Evolutionary conservation across 2,888 invertebrate genomes (phyloP), one percentile per base, ranked within the genome.

Genomic region (Octonoba sinensis): DNA sequence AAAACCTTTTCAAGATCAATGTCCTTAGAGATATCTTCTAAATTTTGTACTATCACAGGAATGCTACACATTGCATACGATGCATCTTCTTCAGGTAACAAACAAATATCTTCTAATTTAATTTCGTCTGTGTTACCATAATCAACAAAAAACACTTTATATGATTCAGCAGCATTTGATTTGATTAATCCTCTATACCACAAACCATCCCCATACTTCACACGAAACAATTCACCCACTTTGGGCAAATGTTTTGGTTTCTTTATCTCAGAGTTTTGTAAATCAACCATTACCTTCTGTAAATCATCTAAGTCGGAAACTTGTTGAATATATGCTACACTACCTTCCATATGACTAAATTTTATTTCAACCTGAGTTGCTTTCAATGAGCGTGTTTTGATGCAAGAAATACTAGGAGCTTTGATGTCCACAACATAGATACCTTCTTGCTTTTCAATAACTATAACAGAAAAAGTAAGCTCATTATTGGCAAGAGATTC

Each of bases 91-190:
- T 57, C 22, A 36, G 71, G 78, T 16, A 78, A 44, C n/a, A 47
- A 20, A 44, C 22, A 66, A 12, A 72, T 51, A 57, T 66, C 20
- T 47, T 57, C 51, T 27, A 12, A 18, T 2, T 20, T 16, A 22
- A 78, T 51, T n/a, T 16, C 18, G 36, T 66, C 66, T 13, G 59
- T 59, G 27, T 72, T 78, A n/a, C 78, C 78, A 66, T 59, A 78
- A 27, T 78, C 78, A 16, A 78, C 49, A 66, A 78, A 78, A 22
- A 66, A 66, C 18, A 60, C 66, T 46, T 72, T 78, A 44, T 27
- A 56, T 4, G 16, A 12, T 59, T 65, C 54, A n/a, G 49, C 57
- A 6, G 36, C 4, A 27, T 36, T 22, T 49, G 56, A 49, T 60
- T 71, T 59, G 18, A 78, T 47, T 12, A 57, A 12, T 3, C 65